Conservation (phyloP, 1,140 invertebrate genomes). For the Heliconius congener region DNA sequence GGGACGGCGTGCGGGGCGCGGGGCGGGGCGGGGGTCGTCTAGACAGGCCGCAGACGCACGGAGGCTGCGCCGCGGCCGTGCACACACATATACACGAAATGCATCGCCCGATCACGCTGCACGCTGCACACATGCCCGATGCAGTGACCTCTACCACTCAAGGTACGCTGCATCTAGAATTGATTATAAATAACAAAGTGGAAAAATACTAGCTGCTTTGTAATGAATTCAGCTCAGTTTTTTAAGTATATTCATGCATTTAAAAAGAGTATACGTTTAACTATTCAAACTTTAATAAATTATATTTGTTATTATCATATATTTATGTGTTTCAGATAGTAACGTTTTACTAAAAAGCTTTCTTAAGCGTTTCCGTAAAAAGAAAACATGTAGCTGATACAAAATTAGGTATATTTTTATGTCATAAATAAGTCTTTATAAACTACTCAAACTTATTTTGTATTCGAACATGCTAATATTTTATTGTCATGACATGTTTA, state of each 20-base stretch:
- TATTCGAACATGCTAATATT: no score
- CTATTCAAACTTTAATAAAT: no score
- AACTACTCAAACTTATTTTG: no score
- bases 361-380: no score
- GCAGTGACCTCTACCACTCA: constrained; percentile 58
- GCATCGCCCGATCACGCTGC: constrained; percentile 56
- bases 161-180: constrained; percentile 50
- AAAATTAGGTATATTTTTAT: no score
- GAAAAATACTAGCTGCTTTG: constrained; percentile 8
- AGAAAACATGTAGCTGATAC: no score
- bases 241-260: not conserved
- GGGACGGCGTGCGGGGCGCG: constrained; percentile 25
- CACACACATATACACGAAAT: constrained; percentile 58
- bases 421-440: no score
- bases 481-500: no score
- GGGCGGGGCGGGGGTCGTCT: constrained; percentile 58
- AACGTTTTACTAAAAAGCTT: no score
- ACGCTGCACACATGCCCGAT: constrained; percentile 48
- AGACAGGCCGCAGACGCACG: constrained; percentile 78
- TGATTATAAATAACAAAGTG: constrained; percentile 29
- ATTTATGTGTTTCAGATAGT: no score
- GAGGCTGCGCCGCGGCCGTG: constrained; percentile 70
- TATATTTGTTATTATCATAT: no score
- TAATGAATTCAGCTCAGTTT: not conserved
- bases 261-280: no score